phyloP scores from a whole-genome alignment of 2,113 vertebrate genomes.

The Gopherus evgoodei region DNA sequence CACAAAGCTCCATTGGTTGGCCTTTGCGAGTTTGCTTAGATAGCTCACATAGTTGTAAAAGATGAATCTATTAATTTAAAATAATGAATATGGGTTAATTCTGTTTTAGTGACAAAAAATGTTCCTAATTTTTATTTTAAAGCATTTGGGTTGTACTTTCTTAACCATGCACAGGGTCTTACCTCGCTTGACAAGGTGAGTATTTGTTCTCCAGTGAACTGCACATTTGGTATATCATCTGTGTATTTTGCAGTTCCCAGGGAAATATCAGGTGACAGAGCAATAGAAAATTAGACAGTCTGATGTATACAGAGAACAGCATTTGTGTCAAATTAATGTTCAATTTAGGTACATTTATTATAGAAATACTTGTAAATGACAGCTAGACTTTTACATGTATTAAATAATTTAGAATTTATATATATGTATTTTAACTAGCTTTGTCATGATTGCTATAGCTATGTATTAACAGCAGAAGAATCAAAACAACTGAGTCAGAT shows the following conservation, averaged over 20 bases:
- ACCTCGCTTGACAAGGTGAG: neutral
- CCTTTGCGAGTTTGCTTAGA: conserved; percentile 48
- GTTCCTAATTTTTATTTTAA: conserved; percentile 40
- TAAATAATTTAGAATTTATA: neutral
- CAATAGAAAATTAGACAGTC: neutral
- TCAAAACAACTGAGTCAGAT: conserved; percentile 8
- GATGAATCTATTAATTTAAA: conserved; percentile 65
- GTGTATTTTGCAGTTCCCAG: neutral
- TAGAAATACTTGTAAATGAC: conserved; percentile 15
- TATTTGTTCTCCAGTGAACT: neutral
- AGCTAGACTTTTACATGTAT: conserved; percentile 5
- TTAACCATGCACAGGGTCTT: neutral
- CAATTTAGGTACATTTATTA: conserved; percentile 17
- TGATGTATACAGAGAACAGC: neutral
- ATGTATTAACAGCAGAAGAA: conserved; percentile 10
- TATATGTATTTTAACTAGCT: conserved; percentile 7
- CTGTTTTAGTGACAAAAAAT: conserved; percentile 37
- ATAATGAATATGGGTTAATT: conserved; percentile 60
- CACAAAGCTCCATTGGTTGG: conserved; percentile 49
- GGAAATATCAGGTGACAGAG: neutral
- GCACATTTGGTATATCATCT: accelerated
- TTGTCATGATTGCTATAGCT: neutral
- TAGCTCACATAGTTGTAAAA: conserved; percentile 45
- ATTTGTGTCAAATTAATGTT: conserved; percentile 19
- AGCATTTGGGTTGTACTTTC: conserved; percentile 39